These are phyloP conservation scores for Polymixis flavicincta DNA, from an alignment of 2,888 invertebrate species.

Conservation along the genomic window DNA sequence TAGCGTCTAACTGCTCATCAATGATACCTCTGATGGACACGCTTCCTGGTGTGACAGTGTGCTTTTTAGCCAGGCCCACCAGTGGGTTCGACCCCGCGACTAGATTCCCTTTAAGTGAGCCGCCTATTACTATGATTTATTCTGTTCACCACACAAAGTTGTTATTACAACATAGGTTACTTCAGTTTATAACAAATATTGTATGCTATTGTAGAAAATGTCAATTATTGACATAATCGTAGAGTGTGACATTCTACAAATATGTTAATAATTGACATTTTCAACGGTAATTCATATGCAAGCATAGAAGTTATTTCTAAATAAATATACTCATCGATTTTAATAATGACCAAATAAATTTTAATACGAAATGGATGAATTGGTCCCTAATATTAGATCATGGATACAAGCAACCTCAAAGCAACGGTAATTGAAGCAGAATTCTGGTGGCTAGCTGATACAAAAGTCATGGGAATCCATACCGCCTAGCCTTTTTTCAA, in stretches of 20 bases:
- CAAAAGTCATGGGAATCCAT: neutral
- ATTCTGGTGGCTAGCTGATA: neutral
- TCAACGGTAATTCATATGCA: neutral
- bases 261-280: constrained; percentile 38
- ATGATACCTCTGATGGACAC: no score
- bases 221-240: no score
- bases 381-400: neutral
- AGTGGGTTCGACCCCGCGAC: no score
- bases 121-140: constrained; percentile 10
- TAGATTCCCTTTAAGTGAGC: neutral
- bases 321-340: neutral
- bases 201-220: neutral
- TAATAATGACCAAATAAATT: no score
- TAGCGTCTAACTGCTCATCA: no score
- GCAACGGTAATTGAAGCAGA: neutral
- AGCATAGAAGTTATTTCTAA: neutral
- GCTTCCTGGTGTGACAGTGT: no score
- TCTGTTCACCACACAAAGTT: neutral
- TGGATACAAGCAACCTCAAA: no score
- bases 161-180: constrained; percentile 21
- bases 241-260: neutral
- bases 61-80: no score
- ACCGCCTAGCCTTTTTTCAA: no score
- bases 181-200: constrained; percentile 7
- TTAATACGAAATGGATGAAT: neutral